Conservation (phyloP, 2,888 invertebrate species). For the Chalcis sispes region DNA sequence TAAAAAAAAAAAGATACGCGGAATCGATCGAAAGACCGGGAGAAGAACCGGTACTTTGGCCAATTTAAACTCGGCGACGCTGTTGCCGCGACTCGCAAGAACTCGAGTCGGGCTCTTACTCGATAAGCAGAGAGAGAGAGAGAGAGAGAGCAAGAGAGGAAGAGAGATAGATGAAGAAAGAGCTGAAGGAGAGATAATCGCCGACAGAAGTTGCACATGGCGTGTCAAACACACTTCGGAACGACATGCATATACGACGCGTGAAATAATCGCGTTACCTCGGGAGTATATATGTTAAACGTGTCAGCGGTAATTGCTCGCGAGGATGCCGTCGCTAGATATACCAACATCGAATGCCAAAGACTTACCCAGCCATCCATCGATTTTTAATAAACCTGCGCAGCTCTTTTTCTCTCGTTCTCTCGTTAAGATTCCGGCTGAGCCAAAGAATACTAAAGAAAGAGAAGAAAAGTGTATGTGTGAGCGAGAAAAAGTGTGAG, state of each 20-base stretch:
- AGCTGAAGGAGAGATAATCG: constrained; percentile 11
- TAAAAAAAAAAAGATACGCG: neutral
- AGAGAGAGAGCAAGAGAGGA: neutral
- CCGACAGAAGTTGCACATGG: neutral
- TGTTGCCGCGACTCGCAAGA: constrained; percentile 3
- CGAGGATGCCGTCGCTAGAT: constrained; percentile 5
- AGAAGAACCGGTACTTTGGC: constrained; percentile 31
- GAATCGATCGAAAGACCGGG: neutral
- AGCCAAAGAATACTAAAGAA: neutral
- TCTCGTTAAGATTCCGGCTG: constrained; percentile 35
- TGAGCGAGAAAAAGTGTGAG: too few species aligned
- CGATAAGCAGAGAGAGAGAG: neutral
- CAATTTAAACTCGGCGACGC: constrained; percentile 2
- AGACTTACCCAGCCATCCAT: constrained; percentile 5
- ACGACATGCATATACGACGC: constrained; percentile 6
- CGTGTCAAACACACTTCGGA: constrained; percentile 16
- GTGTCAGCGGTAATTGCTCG: neutral
- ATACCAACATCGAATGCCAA: neutral
- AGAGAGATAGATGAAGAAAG: neutral
- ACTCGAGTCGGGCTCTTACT: too few species aligned
- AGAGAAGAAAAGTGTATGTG: too few species aligned
- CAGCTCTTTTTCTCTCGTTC: too few species aligned
- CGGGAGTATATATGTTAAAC: neutral
- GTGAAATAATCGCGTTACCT: neutral
- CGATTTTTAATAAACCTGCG: constrained; percentile 34